Evolutionary conservation across 1,140 invertebrate species (phyloP), one percentile per base, ranked within the genome.

Genomic region (Lasaia peninsularis): DNA sequence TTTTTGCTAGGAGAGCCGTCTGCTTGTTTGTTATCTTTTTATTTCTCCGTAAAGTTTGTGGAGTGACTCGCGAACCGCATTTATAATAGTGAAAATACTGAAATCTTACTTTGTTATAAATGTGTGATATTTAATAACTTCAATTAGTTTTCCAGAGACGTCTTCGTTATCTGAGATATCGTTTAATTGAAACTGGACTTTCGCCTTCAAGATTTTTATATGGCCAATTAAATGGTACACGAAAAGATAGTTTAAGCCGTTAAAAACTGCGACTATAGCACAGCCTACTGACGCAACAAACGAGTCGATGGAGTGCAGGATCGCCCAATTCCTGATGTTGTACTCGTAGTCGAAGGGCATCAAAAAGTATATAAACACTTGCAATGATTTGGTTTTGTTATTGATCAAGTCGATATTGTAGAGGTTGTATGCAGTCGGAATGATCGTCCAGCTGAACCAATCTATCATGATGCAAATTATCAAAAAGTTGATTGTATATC

Each of bases 171-270:
- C 67, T 20, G 69, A 51, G 34, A 62, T 21, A 37, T 60, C 49
- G 1, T 44, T 32, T 31, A 70, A 75, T 33, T 62, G 54, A 7
- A 52, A 58, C 55, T 44, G 61, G 4, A 78, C 55, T 49, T 44
- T 75, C 6, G 73, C 5, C 54, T 74, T 77, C 32, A 77, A 58
- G 9, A 73, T 68, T 14, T 72, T 58, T 24, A 78, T 69, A 60
- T 81, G 75, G 0, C 65, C 74, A n/a, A 77, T 71, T 3, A 78
- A 40, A 60, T 81, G 69, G 44, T 64, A 73, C 34, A 77, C 51
- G 18, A 74, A 53, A 5, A 71, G 67, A 20, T 72, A 71, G 32
- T 69, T 75, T 1, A 77, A 10, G 9, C 6, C 28, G 55, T 60
- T 80, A 69, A 50, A 71, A 68, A 35, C 12, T 9, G 60, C 54